Percentiles rank a stretch among this genome's conserved stretches.
Conservation (phyloP, 1,140 invertebrate species). For the Heliconius hewitsoni region DNA sequence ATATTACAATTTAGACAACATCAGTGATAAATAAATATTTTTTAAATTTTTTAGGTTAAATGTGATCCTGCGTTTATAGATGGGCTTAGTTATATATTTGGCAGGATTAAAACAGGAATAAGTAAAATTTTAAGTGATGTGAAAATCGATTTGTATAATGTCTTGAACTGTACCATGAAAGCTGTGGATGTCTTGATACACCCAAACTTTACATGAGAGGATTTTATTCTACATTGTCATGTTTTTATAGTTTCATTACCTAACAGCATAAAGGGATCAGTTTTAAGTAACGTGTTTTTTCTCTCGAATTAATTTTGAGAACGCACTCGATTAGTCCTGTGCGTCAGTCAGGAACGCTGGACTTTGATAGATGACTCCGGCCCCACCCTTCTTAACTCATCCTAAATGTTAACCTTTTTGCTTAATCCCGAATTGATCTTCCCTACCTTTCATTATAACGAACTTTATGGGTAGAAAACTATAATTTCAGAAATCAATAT, state of each 20-base stretch:
- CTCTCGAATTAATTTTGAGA: slow-evolving; percentile 14
- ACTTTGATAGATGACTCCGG: slow-evolving; percentile 73
- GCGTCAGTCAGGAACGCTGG: slow-evolving; percentile 26
- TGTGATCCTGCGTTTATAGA: slow-evolving; percentile 29
- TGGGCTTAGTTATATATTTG: slow-evolving; percentile 37
- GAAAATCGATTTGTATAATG: slow-evolving; percentile 40
- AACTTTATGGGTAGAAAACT: not conserved
- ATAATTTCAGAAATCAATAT: too few relatives aligned
- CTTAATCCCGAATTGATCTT: slow-evolving; percentile 20
- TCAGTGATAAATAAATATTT: not conserved
- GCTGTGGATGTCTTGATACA: slow-evolving; percentile 44
- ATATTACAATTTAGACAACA: not conserved
- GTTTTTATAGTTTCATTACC: not conserved
- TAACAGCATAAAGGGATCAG: not conserved
- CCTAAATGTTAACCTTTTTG: slow-evolving; percentile 32
- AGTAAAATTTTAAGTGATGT: slow-evolving; percentile 45
- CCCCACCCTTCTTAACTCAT: slow-evolving; percentile 44
- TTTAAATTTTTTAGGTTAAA: slow-evolving; percentile 38
- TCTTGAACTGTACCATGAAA: slow-evolving; percentile 43
- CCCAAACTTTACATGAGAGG: not conserved
- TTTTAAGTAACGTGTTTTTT: not conserved
- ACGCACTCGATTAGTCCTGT: slow-evolving; percentile 26
- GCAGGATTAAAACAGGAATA: slow-evolving; percentile 40
- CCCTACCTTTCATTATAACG: not conserved
- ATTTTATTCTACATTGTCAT: not conserved